A percentile compares a stretch with the other conserved stretches of the same genome.
These are phyloP conservation scores for Talpa occidentalis DNA, from an alignment of 2,113 vertebrate species.

Conservation along the genomic window DNA sequence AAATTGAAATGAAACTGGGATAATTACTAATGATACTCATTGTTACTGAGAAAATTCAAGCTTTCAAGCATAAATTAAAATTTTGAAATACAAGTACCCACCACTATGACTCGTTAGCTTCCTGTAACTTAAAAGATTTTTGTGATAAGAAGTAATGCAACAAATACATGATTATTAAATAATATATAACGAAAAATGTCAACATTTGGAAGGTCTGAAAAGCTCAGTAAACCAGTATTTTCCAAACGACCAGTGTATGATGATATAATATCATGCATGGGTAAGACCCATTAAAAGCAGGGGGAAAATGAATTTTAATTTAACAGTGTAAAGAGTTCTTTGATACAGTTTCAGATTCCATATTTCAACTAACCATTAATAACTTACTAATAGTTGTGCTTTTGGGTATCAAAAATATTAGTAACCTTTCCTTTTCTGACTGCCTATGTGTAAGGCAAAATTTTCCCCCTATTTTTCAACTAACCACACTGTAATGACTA, in stretches of 20 bases:
- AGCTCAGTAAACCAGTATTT: background rate
- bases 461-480: slow-evolving; percentile 7
- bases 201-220: slow-evolving; percentile 32
- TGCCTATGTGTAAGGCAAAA: background rate
- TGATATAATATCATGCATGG: background rate
- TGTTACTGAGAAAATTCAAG: slow-evolving; percentile 27
- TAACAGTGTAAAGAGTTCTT: slow-evolving; percentile 30
- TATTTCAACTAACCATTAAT: background rate
- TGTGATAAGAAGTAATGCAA: background rate
- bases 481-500: background rate
- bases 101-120: background rate
- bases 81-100: background rate
- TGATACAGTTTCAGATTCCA: slow-evolving; percentile 2
- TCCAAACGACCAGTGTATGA: background rate
- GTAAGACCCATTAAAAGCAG: background rate
- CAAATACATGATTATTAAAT: background rate
- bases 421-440: background rate
- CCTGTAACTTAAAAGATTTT: slow-evolving; percentile 12
- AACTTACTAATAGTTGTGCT: background rate
- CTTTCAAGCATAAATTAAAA: slow-evolving; percentile 14
- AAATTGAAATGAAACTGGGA: background rate
- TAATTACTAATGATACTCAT: background rate
- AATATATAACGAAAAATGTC: background rate
- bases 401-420: background rate
- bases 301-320: background rate